Evolutionary conservation across 2,888 invertebrate genomes (phyloP).

Genomic region (Gandaritis pyraliata): DNA sequence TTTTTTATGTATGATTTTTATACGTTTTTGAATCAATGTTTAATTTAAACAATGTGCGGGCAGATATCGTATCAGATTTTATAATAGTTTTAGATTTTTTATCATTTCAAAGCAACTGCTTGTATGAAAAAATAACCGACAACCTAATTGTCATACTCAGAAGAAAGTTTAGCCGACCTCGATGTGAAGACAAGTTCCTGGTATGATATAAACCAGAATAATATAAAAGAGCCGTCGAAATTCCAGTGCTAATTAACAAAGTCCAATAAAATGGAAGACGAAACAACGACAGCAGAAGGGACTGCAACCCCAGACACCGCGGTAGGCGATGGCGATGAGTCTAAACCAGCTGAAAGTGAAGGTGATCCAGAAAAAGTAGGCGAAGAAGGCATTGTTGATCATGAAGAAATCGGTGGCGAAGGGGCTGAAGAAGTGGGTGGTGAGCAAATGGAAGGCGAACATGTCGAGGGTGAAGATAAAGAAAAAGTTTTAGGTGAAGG

Average conservation of each 20-base stretch:
- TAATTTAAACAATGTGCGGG: slow-evolving; percentile 59
- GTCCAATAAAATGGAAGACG: slow-evolving; percentile 44
- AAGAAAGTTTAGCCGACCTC: slow-evolving; percentile 59
- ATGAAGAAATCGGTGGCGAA: slow-evolving; percentile 44
- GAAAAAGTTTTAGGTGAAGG: slow-evolving; percentile 48
- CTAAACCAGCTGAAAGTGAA: slow-evolving; percentile 24
- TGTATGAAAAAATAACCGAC: slow-evolving; percentile 71
- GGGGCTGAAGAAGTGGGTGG: slow-evolving; percentile 43
- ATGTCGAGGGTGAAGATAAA: slow-evolving; percentile 45
- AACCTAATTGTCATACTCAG: slow-evolving; percentile 65
- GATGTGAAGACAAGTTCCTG: slow-evolving; percentile 64
- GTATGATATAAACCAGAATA: slow-evolving; percentile 53
- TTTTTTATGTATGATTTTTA: slow-evolving; percentile 30
- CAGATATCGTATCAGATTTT: slow-evolving; percentile 62
- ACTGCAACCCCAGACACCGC: slow-evolving; percentile 39
- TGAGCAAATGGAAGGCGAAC: slow-evolving; percentile 45
- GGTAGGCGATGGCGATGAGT: slow-evolving; percentile 32
- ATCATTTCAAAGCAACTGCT: slow-evolving; percentile 58
- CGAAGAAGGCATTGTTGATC: slow-evolving; percentile 39
- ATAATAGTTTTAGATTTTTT: slow-evolving; percentile 65
- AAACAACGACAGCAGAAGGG: slow-evolving; percentile 27
- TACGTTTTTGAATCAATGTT: slow-evolving; percentile 60
- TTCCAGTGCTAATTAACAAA: slow-evolving; percentile 26
- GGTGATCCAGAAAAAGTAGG: slow-evolving; percentile 36
- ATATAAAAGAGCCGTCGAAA: slow-evolving; percentile 35